These are phyloP conservation scores for Acanthoscelides obtectus DNA, from an alignment of 2,888 invertebrate genomes.

Conservation along the genomic window DNA sequence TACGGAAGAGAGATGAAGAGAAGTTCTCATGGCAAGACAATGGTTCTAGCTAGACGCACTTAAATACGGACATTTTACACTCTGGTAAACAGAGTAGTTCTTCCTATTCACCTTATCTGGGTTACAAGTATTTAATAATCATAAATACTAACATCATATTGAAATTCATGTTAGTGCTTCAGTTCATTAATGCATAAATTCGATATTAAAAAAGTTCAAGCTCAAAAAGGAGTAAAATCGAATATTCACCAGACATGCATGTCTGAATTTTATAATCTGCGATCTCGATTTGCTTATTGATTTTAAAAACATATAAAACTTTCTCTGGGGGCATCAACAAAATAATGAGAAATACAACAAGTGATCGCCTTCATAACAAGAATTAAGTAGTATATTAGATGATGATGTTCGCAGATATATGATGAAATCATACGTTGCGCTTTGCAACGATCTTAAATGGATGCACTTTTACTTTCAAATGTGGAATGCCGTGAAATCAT, in stretches of 20 bases:
- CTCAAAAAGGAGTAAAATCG: too few relatives aligned
- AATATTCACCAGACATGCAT: not conserved
- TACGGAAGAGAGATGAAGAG: conserved; percentile 19
- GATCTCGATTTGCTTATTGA: not conserved
- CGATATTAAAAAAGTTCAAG: too few relatives aligned
- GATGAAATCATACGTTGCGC: not conserved
- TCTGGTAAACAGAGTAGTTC: conserved; percentile 43
- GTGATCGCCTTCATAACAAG: not conserved
- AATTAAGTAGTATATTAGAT: not conserved
- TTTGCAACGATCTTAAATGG: not conserved
- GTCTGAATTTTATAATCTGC: not conserved
- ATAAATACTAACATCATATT: too few relatives aligned
- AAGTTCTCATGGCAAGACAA: conserved; percentile 46
- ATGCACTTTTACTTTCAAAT: not conserved
- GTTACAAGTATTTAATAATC: too few relatives aligned
- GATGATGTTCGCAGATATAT: not conserved
- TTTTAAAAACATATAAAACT: not conserved
- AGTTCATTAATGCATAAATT: too few relatives aligned
- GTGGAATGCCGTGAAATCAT: not conserved
- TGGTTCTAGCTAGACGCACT: conserved; percentile 41
- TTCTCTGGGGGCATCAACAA: not conserved
- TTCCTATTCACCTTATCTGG: conserved; percentile 26
- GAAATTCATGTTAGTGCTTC: too few relatives aligned
- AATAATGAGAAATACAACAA: not conserved
- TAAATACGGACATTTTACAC: conserved; percentile 50